These are phyloP conservation scores for Aphelinus atriplicis DNA, from an alignment of 1,140 invertebrate species.

Conservation along the genomic window DNA sequence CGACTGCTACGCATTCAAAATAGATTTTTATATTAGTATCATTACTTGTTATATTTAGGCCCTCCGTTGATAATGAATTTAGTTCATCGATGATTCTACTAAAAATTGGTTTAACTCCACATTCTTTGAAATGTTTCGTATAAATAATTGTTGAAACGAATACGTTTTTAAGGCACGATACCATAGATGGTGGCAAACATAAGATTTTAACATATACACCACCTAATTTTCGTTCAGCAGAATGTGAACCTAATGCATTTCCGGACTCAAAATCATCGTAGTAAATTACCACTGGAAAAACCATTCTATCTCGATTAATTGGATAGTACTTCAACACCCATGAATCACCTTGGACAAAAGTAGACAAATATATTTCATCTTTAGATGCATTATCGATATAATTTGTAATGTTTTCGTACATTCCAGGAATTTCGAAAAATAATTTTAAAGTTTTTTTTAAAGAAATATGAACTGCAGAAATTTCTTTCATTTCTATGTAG, in stretches of 20 bases:
- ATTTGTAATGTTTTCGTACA: background rate
- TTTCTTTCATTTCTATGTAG: too few relatives aligned
- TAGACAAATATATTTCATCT: background rate
- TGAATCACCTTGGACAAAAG: conserved; percentile 4
- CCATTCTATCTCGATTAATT: background rate
- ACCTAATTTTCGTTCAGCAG: background rate
- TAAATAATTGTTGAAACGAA: conserved; percentile 29
- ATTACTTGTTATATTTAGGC: conserved; percentile 22
- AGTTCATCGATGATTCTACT: conserved; percentile 25
- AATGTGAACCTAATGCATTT: background rate
- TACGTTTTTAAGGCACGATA: conserved; percentile 24
- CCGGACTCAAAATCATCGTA: background rate
- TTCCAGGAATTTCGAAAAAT: background rate
- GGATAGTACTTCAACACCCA: background rate
- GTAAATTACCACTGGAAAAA: background rate
- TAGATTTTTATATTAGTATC: conserved; percentile 14
- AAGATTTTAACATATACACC: background rate
- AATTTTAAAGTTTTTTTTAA: background rate
- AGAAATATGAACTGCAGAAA: background rate
- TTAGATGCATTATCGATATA: background rate
- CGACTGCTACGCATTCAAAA: conserved; percentile 30
- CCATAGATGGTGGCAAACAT: conserved; percentile 33
- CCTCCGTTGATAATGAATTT: conserved; percentile 31
- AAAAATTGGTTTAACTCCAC: conserved; percentile 29
- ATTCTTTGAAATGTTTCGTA: conserved; percentile 20